These are phyloP conservation scores for Steinernema carpocapsae DNA, from an alignment of 2,888 invertebrate genomes.

Conservation along the genomic window DNA sequence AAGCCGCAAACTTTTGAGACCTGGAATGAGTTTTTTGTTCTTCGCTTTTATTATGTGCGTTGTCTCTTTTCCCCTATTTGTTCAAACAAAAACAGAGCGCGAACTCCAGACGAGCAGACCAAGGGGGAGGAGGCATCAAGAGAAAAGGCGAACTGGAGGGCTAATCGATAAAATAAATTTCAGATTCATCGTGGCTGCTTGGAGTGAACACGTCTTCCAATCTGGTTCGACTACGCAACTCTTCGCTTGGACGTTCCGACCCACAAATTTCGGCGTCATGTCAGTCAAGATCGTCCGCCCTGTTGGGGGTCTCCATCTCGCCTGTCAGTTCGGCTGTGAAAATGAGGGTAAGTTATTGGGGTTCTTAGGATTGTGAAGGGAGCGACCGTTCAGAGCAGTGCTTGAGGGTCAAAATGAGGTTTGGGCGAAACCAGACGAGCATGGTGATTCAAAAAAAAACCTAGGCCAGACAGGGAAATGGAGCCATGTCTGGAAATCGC, in stretches of 20 bases:
- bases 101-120: background rate
- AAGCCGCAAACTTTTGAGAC: constrained; percentile 12
- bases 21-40: background rate
- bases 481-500: too few relatives aligned
- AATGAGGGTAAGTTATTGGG: constrained; percentile 2
- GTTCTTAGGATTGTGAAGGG: background rate
- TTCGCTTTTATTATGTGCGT: constrained; percentile 4
- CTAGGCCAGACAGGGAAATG: too few relatives aligned
- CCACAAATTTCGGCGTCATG: constrained; percentile 60
- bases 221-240: constrained; percentile 32
- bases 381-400: too few relatives aligned
- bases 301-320: constrained; percentile 13
- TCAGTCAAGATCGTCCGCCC: constrained; percentile 3
- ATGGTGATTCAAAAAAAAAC: too few relatives aligned
- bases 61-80: constrained; percentile 7
- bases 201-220: constrained; percentile 28
- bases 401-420: background rate
- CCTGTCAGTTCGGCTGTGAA: constrained; percentile 23
- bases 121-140: too few relatives aligned
- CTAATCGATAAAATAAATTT: background rate
- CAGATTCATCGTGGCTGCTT: constrained; percentile 35
- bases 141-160: too few relatives aligned
- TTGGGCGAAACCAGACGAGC: too few relatives aligned
- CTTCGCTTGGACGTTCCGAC: constrained; percentile 66
- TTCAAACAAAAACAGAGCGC: background rate